A percentile compares a stretch with the other conserved stretches of the same genome.
These are phyloP conservation scores for Loxodonta africana DNA, from an alignment of 2,113 vertebrate genomes.

Conservation along the genomic window DNA sequence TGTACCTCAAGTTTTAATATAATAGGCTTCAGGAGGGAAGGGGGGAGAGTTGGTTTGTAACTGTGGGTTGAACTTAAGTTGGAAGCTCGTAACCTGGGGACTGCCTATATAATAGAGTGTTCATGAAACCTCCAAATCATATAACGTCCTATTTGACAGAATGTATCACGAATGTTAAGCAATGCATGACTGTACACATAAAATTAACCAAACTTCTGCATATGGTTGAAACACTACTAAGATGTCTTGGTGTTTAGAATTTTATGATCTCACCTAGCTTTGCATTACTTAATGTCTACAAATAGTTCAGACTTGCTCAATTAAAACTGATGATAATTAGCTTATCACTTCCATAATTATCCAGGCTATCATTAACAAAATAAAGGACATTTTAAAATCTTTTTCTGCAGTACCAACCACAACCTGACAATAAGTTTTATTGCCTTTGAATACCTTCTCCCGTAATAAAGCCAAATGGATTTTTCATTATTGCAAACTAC, in stretches of 20 bases:
- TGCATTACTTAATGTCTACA: slow-evolving; percentile 84
- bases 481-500: slow-evolving; percentile 85
- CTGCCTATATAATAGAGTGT: too few relatives aligned
- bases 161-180: too few relatives aligned
- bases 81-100: too few relatives aligned
- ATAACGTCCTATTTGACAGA: too few relatives aligned
- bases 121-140: too few relatives aligned
- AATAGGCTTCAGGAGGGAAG: too few relatives aligned
- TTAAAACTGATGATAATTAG: slow-evolving; percentile 86
- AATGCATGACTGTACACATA: neutral
- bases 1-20: too few relatives aligned
- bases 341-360: slow-evolving; percentile 83
- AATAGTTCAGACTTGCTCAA: slow-evolving; percentile 83
- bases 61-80: too few relatives aligned
- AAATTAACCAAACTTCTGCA: neutral
- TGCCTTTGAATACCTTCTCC: slow-evolving; percentile 83
- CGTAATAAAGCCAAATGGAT: slow-evolving; percentile 86
- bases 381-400: slow-evolving; percentile 84
- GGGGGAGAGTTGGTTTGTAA: too few relatives aligned
- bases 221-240: slow-evolving; percentile 54
- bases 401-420: slow-evolving; percentile 84
- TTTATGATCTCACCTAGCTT: slow-evolving; percentile 79
- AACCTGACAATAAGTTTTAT: slow-evolving; percentile 86
- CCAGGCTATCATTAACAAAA: slow-evolving; percentile 83
- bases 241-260: slow-evolving; percentile 65